A percentile compares a stretch with the other conserved stretches of the same genome.
These are phyloP conservation scores for Melanocharis versteri DNA, from an alignment of 2,113 vertebrate species.

Conservation along the genomic window DNA sequence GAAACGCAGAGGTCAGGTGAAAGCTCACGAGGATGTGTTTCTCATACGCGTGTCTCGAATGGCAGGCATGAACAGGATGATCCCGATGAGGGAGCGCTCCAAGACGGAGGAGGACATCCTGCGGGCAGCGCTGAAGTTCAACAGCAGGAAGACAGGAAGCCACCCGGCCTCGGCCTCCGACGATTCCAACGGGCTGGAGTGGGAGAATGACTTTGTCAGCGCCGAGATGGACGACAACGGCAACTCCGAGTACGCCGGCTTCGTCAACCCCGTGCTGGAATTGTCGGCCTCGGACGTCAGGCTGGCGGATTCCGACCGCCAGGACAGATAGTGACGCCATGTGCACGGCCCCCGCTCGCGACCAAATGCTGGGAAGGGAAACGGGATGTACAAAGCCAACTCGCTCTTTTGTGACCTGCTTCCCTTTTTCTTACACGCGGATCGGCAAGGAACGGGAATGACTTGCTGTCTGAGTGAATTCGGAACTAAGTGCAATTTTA, in stretches of 20 bases:
- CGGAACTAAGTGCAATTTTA: constrained; percentile 79
- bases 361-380: constrained; percentile 33
- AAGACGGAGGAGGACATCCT: constrained; percentile 96
- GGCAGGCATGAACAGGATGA: constrained; percentile 88
- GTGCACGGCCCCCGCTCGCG: background rate
- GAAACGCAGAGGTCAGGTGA: rapidly evolving
- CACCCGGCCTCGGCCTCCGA: constrained; percentile 88
- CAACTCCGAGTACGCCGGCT: constrained; percentile 88
- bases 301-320: constrained; percentile 58
- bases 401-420: background rate
- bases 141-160: constrained; percentile 74
- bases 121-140: constrained; percentile 81
- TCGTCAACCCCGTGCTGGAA: constrained; percentile 91
- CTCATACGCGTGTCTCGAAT: background rate
- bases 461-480: constrained; percentile 25
- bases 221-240: constrained; percentile 83
- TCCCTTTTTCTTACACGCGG: background rate
- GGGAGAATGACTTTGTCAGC: constrained; percentile 96
- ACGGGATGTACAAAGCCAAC: background rate
- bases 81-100: constrained; percentile 88
- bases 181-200: constrained; percentile 91
- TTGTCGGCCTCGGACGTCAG: constrained; percentile 69
- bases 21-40: rapidly evolving
- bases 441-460: background rate
- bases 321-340: constrained; percentile 73